A percentile compares a stretch with the other conserved stretches of the same genome.
phyloP scores from a whole-genome alignment of 2,113 vertebrate species.

The Calyptomena viridis region DNA sequence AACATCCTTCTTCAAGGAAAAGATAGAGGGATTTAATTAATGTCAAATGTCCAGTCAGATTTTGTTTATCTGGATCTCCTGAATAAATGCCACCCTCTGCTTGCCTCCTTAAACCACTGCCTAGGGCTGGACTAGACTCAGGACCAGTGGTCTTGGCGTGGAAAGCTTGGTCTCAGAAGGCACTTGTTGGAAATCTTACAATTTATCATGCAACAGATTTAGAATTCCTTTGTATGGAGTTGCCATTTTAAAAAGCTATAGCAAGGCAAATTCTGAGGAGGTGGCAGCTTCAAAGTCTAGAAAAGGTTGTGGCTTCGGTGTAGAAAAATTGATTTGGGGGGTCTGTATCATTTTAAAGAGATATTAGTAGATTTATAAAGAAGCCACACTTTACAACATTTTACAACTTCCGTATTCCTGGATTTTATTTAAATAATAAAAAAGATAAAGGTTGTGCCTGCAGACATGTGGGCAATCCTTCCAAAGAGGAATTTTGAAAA shows the following conservation, averaged over 20 bases:
- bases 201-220: neutral
- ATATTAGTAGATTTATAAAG: neutral
- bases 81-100: rapidly evolving
- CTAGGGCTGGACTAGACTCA: neutral
- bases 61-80: neutral
- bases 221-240: neutral
- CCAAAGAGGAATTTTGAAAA: neutral
- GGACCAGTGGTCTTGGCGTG: rapidly evolving
- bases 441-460: neutral
- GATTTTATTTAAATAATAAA: neutral
- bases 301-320: neutral
- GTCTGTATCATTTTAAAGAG: neutral
- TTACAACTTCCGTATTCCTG: neutral
- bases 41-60: neutral
- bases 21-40: neutral
- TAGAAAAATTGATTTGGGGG: neutral
- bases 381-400: neutral
- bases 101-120: rapidly evolving
- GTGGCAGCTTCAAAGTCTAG: neutral
- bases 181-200: neutral
- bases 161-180: neutral
- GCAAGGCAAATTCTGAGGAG: neutral
- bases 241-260: rapidly evolving
- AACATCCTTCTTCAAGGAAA: neutral
- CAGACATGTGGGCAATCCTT: neutral